These are phyloP conservation scores for Chrysaora quinquecirrha DNA, from an alignment of 30 jellyfish, hydroid and myxozoan genomes.

Conservation along the genomic window DNA sequence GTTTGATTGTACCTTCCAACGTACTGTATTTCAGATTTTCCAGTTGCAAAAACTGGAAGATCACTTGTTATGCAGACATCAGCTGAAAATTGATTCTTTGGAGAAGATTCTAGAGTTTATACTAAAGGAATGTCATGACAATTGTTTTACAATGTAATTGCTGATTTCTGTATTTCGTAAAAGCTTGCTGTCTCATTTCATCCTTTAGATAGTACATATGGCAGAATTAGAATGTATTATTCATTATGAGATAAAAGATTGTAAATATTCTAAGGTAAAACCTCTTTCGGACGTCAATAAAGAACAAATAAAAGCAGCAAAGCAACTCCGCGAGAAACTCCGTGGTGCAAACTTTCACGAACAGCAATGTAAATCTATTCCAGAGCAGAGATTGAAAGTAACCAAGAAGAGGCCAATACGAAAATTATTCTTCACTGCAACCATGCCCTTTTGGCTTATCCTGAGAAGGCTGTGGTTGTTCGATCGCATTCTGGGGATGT, in stretches of 20 bases:
- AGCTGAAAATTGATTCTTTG: no score
- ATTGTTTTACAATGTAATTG: no score
- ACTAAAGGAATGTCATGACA: no score
- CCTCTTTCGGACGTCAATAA: constrained; percentile 27
- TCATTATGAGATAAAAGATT: constrained; percentile 16
- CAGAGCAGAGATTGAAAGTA: no score
- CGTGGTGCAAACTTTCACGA: constrained; percentile 41
- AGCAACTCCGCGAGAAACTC: constrained; percentile 20
- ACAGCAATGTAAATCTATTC: constrained; percentile 45
- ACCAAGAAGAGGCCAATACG: no score
- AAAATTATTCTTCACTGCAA: no score
- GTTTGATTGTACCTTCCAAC: constrained; percentile 16
- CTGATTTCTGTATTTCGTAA: no score
- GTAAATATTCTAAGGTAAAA: constrained; percentile 22
- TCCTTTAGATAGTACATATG: neutral
- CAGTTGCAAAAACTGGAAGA: constrained; percentile 30
- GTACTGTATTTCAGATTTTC: constrained; percentile 5
- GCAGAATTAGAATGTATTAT: constrained; percentile 30
- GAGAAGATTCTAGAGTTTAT: no score
- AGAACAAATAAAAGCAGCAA: constrained; percentile 36
- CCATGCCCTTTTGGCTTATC: no score
- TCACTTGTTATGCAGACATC: constrained; percentile 15
- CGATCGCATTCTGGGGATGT: no score
- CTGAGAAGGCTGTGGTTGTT: no score
- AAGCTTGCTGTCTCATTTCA: neutral